These are phyloP conservation scores for Centruroides sculpturatus DNA, from an alignment of 1,140 invertebrate genomes.

Conservation along the genomic window DNA sequence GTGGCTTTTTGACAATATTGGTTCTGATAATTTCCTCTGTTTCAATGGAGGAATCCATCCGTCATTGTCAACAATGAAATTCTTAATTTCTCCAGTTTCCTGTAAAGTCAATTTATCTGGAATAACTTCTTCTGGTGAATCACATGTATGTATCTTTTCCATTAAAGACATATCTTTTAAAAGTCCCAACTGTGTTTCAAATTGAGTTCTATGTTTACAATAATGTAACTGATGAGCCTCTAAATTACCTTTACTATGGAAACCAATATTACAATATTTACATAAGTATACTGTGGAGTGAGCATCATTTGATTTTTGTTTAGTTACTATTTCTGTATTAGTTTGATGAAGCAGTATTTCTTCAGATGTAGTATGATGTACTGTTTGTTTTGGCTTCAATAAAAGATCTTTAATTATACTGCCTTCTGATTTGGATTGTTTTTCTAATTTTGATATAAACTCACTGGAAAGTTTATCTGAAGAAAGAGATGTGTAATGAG, in stretches of 20 bases:
- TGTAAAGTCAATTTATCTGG: not conserved
- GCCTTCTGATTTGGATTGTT: constrained; percentile 35
- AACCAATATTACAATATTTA: constrained; percentile 2
- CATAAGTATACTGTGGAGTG: not conserved
- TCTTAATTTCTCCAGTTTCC: too few relatives aligned
- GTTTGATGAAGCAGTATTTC: too few relatives aligned
- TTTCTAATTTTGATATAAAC: too few relatives aligned
- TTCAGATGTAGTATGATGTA: too few relatives aligned
- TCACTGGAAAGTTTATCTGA: not conserved
- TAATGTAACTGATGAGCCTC: not conserved
- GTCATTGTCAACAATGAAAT: too few relatives aligned
- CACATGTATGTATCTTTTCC: not conserved
- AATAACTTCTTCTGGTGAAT: not conserved
- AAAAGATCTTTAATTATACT: constrained; percentile 72
- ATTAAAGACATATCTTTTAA: not conserved
- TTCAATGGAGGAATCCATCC: constrained; percentile 15
- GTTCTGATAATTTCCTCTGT: constrained; percentile 23
- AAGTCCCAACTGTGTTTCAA: not conserved
- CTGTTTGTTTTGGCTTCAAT: constrained; percentile 41
- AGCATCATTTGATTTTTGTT: not conserved
- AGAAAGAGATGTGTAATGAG: not conserved
- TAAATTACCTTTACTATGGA: not conserved
- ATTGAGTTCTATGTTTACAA: not conserved
- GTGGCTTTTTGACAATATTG: not conserved
- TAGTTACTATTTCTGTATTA: not conserved